phyloP scores from a whole-genome alignment of 2,113 vertebrate genomes.

The Cebus imitator region DNA sequence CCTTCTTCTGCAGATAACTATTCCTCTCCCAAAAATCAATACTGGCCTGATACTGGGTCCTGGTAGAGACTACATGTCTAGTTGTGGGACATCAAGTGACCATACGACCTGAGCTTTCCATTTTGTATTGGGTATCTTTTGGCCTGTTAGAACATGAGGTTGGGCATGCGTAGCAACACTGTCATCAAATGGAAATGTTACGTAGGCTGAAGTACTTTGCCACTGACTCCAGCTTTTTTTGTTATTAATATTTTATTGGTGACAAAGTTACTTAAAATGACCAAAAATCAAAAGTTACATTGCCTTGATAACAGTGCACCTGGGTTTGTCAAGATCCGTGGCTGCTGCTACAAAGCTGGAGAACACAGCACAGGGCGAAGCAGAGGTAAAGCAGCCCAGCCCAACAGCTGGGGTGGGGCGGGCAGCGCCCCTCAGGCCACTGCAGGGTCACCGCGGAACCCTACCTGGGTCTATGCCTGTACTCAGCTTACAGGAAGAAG shows the following conservation, averaged over 20 bases:
- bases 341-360: slow-evolving; percentile 79
- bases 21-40: neutral
- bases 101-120: neutral
- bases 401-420: slow-evolving; percentile 68
- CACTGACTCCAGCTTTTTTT: neutral
- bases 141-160: neutral
- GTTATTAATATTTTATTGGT: slow-evolving; percentile 85
- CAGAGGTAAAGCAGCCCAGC: slow-evolving; percentile 84
- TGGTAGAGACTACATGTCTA: neutral
- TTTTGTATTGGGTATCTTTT: neutral
- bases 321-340: slow-evolving; percentile 45
- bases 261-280: slow-evolving; percentile 86
- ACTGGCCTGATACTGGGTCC: neutral
- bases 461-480: slow-evolving; percentile 77
- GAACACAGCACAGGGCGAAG: slow-evolving; percentile 81
- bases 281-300: slow-evolving; percentile 81
- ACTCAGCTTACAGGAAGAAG: slow-evolving; percentile 77
- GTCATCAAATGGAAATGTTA: neutral
- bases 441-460: slow-evolving; percentile 70
- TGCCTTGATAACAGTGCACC: slow-evolving; percentile 81
- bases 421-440: neutral
- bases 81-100: neutral
- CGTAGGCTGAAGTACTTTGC: neutral
- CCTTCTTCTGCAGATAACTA: neutral
- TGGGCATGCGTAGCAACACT: neutral